phyloP scores from a whole-genome alignment of 2,888 invertebrate species.

The Mystacides longicornis region DNA sequence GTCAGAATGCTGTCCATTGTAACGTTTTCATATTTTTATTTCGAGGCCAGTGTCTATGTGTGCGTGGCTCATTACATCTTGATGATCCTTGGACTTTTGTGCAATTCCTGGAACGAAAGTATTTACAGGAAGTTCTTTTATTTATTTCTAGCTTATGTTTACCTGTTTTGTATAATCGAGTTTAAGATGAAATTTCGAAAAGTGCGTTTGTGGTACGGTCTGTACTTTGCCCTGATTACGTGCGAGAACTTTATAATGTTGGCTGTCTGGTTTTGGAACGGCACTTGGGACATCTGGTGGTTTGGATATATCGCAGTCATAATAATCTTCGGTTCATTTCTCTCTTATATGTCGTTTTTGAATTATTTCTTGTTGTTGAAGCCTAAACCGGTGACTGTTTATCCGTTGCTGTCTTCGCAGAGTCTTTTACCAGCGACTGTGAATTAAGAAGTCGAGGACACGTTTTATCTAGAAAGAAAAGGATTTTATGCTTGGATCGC shows the following conservation, averaged over 20 bases:
- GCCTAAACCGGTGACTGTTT: slow-evolving; percentile 47
- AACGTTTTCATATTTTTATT: slow-evolving; percentile 61
- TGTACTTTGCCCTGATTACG: slow-evolving; percentile 59
- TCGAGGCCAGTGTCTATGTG: slow-evolving; percentile 52
- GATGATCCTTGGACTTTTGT: slow-evolving; percentile 58
- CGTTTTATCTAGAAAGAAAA: too few relatives aligned
- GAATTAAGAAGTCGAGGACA: too few relatives aligned
- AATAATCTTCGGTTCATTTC: slow-evolving; percentile 51
- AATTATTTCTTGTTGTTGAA: slow-evolving; percentile 58
- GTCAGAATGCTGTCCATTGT: slow-evolving; percentile 63
- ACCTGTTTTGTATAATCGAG: slow-evolving; percentile 69
- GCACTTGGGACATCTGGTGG: slow-evolving; percentile 62
- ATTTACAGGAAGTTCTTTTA: slow-evolving; percentile 52
- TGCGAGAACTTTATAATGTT: slow-evolving; percentile 62
- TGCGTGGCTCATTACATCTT: slow-evolving; percentile 56
- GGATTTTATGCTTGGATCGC: too few relatives aligned
- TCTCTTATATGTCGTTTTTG: slow-evolving; percentile 54
- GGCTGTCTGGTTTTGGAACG: slow-evolving; percentile 56
- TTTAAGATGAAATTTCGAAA: slow-evolving; percentile 71
- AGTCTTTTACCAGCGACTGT: neutral
- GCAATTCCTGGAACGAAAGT: slow-evolving; percentile 48
- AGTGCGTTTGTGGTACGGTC: slow-evolving; percentile 60
- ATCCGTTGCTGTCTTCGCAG: neutral
- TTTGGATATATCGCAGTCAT: slow-evolving; percentile 56
- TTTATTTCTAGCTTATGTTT: slow-evolving; percentile 64